Conservation (phyloP, 2,797 vertebrate genomes). For the Phrynocephalus vlangalii region DNA sequence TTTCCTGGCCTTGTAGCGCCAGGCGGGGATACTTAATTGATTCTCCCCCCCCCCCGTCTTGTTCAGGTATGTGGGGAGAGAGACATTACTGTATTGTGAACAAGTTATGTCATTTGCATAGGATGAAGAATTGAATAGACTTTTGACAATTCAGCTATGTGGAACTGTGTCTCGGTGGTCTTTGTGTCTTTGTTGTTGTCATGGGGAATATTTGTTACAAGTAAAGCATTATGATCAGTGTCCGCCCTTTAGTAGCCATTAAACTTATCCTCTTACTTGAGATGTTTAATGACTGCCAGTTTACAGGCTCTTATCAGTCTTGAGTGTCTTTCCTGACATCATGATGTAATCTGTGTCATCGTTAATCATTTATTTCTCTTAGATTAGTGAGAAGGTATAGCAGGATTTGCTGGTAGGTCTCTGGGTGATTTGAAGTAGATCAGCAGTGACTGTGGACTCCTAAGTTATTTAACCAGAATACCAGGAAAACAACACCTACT, state of each 20-base stretch:
- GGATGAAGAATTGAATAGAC: neutral
- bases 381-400: neutral
- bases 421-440: neutral
- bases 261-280: constrained; percentile 43
- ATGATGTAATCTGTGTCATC: constrained; percentile 7
- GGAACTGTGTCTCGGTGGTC: neutral
- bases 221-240: constrained; percentile 9
- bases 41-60: too few relatives aligned
- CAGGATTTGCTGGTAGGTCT: neutral
- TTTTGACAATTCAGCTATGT: neutral
- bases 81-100: constrained; percentile 41
- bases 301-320: constrained; percentile 16
- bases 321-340: constrained; percentile 29
- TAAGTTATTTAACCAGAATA: neutral
- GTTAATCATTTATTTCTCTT: constrained; percentile 37
- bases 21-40: neutral
- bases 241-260: constrained; percentile 31
- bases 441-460: neutral
- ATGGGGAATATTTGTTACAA: constrained; percentile 15
- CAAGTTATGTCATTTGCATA: constrained; percentile 51
- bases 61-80: constrained; percentile 7
- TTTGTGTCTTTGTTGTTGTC: constrained; percentile 15
- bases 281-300: constrained; percentile 10
- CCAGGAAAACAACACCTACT: neutral
- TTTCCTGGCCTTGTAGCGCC: neutral